Percentiles rank a stretch among this genome's conserved stretches.
Evolutionary conservation across 1,140 invertebrate species (phyloP).

Genomic region (Solen grandis): DNA sequence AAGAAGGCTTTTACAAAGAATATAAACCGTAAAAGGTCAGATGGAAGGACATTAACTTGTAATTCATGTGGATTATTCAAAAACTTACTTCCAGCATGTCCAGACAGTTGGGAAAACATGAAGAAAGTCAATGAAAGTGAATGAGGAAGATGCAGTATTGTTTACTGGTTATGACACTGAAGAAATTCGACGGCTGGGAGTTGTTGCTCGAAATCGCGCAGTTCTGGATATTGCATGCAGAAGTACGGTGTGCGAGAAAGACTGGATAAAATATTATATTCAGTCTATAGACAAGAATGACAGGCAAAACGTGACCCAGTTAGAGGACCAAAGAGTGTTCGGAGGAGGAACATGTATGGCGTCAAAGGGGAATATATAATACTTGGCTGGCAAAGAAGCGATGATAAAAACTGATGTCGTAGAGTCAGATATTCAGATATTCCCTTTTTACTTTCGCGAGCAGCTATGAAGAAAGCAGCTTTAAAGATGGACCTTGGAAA

Average conservation of each 20-base stretch:
- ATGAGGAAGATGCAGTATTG: conserved; percentile 45
- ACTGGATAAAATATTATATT: conserved; percentile 52
- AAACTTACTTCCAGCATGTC: conserved; percentile 27
- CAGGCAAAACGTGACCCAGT: conserved; percentile 29
- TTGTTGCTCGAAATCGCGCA: conserved; percentile 54
- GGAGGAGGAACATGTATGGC: conserved; percentile 25
- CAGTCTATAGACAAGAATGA: conserved; percentile 31
- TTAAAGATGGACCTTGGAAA: conserved; percentile 52
- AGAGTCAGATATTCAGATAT: conserved; percentile 55
- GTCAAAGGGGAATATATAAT: conserved; percentile 30
- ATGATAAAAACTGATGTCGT: conserved; percentile 56
- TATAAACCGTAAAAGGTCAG: background rate
- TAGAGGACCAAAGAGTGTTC: conserved; percentile 50
- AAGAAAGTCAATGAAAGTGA: conserved; percentile 37
- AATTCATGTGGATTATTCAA: conserved; percentile 40
- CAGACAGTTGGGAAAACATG: conserved; percentile 46
- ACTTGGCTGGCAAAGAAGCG: conserved; percentile 47
- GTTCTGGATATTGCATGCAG: conserved; percentile 57
- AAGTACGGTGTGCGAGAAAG: conserved; percentile 52
- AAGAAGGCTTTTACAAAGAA: conserved; percentile 25
- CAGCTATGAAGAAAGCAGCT: conserved; percentile 48
- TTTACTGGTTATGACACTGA: conserved; percentile 45
- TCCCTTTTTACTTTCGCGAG: conserved; percentile 49
- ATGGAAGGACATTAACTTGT: conserved; percentile 17
- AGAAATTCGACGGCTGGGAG: conserved; percentile 29